Evolutionary conservation across 2,888 invertebrate species (phyloP).

Genomic region (Glyphotaelius pellucidus): DNA sequence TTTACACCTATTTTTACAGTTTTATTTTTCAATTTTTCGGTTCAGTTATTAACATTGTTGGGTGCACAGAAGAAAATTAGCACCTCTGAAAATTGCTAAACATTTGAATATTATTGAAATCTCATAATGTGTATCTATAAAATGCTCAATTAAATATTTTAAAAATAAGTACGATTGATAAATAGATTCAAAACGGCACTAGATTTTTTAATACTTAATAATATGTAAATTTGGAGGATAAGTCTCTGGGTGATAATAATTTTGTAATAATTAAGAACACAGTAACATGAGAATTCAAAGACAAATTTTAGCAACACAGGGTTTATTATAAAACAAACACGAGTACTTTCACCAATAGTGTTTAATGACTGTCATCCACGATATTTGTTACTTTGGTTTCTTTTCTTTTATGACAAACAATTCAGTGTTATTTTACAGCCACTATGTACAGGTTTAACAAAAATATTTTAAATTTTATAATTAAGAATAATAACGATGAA

Average conservation of each 20-base stretch:
- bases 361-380: slow-evolving; percentile 52
- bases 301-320: slow-evolving; percentile 49
- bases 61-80: slow-evolving; percentile 41
- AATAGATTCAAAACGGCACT: slow-evolving; percentile 57
- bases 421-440: slow-evolving; percentile 64
- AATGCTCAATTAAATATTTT: slow-evolving; percentile 65
- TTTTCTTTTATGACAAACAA: slow-evolving; percentile 55
- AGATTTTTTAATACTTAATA: slow-evolving; percentile 60
- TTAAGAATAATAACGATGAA: slow-evolving; percentile 65
- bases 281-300: slow-evolving; percentile 44
- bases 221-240: slow-evolving; percentile 41
- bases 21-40: slow-evolving; percentile 26
- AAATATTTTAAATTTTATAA: slow-evolving; percentile 62
- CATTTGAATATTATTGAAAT: slow-evolving; percentile 44
- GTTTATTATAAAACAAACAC: slow-evolving; percentile 44
- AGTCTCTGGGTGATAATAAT: slow-evolving; percentile 49
- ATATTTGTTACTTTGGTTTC: slow-evolving; percentile 55
- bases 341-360: slow-evolving; percentile 47
- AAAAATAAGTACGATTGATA: slow-evolving; percentile 54
- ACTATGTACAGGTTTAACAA: slow-evolving; percentile 65
- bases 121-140: slow-evolving; percentile 58
- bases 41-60: slow-evolving; percentile 55
- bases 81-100: slow-evolving; percentile 34
- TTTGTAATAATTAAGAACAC: slow-evolving; percentile 50
- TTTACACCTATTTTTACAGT: slow-evolving; percentile 35